These are phyloP conservation scores for Eretmochelys imbricata DNA, from an alignment of 2,113 vertebrate genomes.

Conservation along the genomic window DNA sequence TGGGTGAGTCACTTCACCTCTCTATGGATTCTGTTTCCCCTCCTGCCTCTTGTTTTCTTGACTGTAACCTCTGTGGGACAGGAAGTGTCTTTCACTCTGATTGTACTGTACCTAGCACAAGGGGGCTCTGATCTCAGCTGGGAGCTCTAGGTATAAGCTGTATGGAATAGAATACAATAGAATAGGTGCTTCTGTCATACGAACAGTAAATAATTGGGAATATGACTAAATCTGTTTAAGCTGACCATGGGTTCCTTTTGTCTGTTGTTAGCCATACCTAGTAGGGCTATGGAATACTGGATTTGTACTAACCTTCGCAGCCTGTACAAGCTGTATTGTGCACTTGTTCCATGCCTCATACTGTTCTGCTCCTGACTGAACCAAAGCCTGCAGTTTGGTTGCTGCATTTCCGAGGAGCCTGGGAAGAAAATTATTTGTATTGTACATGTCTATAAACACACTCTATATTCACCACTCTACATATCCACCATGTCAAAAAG, in stretches of 20 bases:
- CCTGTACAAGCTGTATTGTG: constrained; percentile 71
- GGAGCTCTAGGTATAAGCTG: background rate
- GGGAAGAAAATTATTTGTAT: background rate
- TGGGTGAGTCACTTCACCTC: background rate
- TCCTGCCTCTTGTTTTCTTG: background rate
- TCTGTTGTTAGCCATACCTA: background rate
- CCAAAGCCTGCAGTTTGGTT: constrained; percentile 67
- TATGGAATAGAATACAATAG: background rate
- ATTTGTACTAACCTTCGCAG: constrained; percentile 75
- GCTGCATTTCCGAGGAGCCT: constrained; percentile 73
- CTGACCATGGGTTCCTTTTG: background rate
- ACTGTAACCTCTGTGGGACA: background rate
- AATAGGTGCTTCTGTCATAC: background rate
- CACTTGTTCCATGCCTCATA: constrained; percentile 79
- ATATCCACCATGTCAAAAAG: background rate
- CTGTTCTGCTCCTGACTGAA: constrained; percentile 68
- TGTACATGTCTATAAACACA: background rate
- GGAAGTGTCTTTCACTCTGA: background rate
- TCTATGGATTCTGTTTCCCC: background rate
- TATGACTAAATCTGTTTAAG: background rate
- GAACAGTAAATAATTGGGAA: background rate
- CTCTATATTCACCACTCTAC: background rate
- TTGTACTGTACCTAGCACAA: background rate
- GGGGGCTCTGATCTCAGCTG: background rate
- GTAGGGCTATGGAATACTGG: background rate